Percentiles rank a stretch among this genome's conserved stretches.
These are phyloP conservation scores for Augochlorella aurata DNA, from an alignment of 2,888 invertebrate genomes.

Conservation along the genomic window DNA sequence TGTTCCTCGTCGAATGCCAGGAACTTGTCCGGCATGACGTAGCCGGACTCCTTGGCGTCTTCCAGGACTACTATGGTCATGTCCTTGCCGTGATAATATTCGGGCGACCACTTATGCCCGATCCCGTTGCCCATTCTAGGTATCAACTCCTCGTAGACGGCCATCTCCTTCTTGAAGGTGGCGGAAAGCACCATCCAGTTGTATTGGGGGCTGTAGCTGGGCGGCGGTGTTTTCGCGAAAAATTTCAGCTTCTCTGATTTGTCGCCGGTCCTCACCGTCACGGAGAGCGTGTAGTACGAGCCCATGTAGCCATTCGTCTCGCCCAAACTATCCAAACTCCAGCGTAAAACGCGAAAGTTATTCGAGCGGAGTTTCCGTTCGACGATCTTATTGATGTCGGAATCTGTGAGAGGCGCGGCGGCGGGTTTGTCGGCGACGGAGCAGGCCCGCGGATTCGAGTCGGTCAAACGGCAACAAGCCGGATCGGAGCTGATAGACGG, in stretches of 20 bases:
- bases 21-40: conserved; percentile 64
- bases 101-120: conserved; percentile 60
- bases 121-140: conserved; percentile 43
- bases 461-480: background rate
- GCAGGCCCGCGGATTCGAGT: background rate
- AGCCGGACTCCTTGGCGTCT: conserved; percentile 66
- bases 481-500: conserved; percentile 44
- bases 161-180: conserved; percentile 65
- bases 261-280: conserved; percentile 44
- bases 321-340: conserved; percentile 57
- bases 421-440: background rate
- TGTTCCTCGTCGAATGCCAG: conserved; percentile 71
- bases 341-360: conserved; percentile 57
- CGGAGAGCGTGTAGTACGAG: conserved; percentile 60
- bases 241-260: conserved; percentile 52
- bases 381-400: conserved; percentile 62
- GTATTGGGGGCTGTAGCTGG: conserved; percentile 51
- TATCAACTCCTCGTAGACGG: conserved; percentile 61
- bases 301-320: conserved; percentile 67
- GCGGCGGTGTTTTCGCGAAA: conserved; percentile 69
- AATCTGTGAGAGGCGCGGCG: conserved; percentile 46
- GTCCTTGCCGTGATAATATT: conserved; percentile 65
- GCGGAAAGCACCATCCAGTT: conserved; percentile 43
- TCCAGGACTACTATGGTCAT: conserved; percentile 71
- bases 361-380: conserved; percentile 54